These are phyloP conservation scores for Anguilla obscura DNA, from an alignment of 2,797 vertebrate genomes.

Conservation along the genomic window DNA sequence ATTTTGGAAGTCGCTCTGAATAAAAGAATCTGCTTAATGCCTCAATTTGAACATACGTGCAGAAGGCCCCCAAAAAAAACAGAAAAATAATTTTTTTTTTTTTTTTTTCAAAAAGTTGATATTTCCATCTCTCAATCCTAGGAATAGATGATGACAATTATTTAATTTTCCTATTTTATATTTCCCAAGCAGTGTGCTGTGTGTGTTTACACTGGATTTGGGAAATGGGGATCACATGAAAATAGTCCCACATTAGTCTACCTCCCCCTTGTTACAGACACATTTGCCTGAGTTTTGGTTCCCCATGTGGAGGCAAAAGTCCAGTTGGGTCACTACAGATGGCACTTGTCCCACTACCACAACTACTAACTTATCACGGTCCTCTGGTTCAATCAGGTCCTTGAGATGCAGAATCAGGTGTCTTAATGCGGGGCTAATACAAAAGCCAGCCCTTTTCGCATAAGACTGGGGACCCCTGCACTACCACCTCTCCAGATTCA, in stretches of 20 bases:
- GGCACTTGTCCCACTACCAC: not conserved
- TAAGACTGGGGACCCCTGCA: too few species aligned
- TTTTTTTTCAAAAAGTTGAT: not conserved
- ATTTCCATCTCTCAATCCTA: not conserved
- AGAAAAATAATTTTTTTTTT: too few species aligned
- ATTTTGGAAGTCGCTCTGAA: not conserved
- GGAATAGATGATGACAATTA: not conserved
- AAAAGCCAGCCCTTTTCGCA: too few species aligned
- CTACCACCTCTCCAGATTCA: not conserved
- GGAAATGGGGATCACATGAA: not conserved
- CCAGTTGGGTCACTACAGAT: not conserved
- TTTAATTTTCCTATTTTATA: not conserved
- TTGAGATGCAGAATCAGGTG: too few species aligned
- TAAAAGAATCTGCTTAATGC: not conserved
- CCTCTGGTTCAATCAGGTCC: too few species aligned
- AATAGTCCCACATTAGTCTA: not conserved
- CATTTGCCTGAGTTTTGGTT: not conserved
- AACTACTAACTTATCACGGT: not conserved
- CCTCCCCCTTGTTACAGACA: not conserved
- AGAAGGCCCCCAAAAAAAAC: not conserved
- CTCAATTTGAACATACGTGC: not conserved
- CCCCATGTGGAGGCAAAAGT: not conserved
- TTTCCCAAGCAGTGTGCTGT: not conserved
- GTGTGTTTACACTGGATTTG: not conserved
- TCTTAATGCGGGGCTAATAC: too few species aligned